phyloP scores from a whole-genome alignment of 1,140 invertebrate genomes.

The Amphibalanus amphitrite region DNA sequence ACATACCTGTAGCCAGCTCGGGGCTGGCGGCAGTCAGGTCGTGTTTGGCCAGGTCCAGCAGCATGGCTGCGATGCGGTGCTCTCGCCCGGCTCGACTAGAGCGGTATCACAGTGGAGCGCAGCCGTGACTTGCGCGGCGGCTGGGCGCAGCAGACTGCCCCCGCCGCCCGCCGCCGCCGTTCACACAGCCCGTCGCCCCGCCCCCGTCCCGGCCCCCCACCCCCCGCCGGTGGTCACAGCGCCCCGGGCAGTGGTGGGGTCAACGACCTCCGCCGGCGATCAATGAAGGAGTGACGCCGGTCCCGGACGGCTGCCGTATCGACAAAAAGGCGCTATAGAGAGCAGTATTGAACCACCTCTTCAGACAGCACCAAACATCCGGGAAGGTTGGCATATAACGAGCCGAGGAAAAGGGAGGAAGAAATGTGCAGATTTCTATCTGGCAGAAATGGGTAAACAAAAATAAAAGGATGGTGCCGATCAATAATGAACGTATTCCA shows the following conservation, averaged over 20 bases:
- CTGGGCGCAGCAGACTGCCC: neutral
- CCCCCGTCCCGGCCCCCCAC: neutral
- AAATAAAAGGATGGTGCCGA: too few relatives aligned
- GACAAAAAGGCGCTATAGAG: neutral
- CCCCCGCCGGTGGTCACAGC: neutral
- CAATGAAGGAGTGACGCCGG: neutral
- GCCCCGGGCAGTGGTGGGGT: neutral
- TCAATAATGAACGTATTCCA: too few relatives aligned
- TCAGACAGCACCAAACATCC: neutral
- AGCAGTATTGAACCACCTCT: neutral
- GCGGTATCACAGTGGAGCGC: neutral
- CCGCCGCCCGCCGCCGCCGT: too few relatives aligned
- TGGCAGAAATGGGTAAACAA: too few relatives aligned
- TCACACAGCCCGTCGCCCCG: too few relatives aligned
- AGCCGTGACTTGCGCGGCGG: too few relatives aligned
- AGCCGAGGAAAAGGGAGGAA: too few relatives aligned
- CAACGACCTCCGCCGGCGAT: neutral
- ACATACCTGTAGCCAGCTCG: neutral
- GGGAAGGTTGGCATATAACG: neutral
- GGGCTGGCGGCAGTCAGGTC: neutral
- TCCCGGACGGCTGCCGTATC: too few relatives aligned
- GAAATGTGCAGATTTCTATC: too few relatives aligned
- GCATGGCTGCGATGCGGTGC: neutral
- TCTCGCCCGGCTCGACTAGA: neutral
- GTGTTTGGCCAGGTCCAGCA: neutral